These are phyloP conservation scores for Oscheius onirici DNA, from an alignment of 2,888 invertebrate genomes.

Conservation along the genomic window DNA sequence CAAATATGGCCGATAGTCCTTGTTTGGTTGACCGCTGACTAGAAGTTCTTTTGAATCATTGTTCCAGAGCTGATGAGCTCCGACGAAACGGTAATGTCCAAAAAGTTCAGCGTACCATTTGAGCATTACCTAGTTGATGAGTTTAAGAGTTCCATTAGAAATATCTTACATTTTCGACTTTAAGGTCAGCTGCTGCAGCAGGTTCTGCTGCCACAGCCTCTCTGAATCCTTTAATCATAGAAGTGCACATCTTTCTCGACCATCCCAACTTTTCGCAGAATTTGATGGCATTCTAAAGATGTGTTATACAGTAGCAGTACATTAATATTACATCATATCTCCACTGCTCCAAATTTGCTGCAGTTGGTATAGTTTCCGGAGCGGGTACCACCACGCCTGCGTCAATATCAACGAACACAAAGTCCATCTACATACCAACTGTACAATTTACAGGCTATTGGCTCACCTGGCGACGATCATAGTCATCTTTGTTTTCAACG, in stretches of 20 bases:
- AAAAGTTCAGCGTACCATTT: conserved; percentile 59
- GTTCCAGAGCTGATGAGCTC: conserved; percentile 31
- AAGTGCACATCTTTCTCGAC: conserved; percentile 28
- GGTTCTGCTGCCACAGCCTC: conserved; percentile 14
- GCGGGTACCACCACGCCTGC: conserved; percentile 37
- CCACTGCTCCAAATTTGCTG: conserved; percentile 10
- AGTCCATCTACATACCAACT: conserved; percentile 34
- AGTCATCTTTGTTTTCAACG: conserved; percentile 26
- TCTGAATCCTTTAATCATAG: conserved; percentile 19
- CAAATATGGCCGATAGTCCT: conserved; percentile 15
- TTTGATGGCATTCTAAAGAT: conserved; percentile 15
- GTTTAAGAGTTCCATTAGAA: not conserved
- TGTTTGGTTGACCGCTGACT: conserved; percentile 13
- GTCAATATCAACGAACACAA: conserved; percentile 41
- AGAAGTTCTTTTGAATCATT: conserved; percentile 21
- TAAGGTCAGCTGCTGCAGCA: conserved; percentile 22
- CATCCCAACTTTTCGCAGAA: conserved; percentile 30
- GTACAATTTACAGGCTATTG: not conserved
- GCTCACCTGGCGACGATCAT: conserved; percentile 29
- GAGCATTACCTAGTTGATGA: conserved; percentile 51
- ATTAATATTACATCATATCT: conserved; percentile 21
- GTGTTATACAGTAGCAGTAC: not conserved
- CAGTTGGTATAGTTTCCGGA: conserved; percentile 26
- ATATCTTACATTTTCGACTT: conserved; percentile 29
- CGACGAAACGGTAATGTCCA: conserved; percentile 50